These are phyloP conservation scores for Anthonomus grandis DNA, from an alignment of 1,140 invertebrate genomes.

Conservation along the genomic window DNA sequence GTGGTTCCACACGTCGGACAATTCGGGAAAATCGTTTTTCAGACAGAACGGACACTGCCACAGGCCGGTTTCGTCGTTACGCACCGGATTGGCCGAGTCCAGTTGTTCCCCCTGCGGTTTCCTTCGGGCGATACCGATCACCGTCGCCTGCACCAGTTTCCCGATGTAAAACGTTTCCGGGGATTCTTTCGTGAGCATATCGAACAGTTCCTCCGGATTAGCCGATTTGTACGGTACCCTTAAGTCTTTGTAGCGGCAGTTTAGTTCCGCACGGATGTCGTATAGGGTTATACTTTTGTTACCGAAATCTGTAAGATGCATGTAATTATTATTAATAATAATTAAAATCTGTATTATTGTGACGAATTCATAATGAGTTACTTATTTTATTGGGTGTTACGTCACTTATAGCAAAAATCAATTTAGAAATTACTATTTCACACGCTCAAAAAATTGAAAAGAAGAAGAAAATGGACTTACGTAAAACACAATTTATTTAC, in stretches of 20 bases:
- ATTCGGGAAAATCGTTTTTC: constrained; percentile 91
- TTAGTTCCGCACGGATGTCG: constrained; percentile 94
- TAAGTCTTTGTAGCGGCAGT: constrained; percentile 92
- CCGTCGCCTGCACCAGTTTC: constrained; percentile 76
- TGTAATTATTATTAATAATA: too few relatives aligned
- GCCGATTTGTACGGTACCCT: constrained; percentile 76
- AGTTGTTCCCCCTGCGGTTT: constrained; percentile 91
- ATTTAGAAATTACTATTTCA: too few relatives aligned
- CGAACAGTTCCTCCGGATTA: constrained; percentile 84
- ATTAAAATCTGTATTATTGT: too few relatives aligned
- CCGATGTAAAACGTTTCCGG: constrained; percentile 94
- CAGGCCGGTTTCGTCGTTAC: constrained; percentile 88
- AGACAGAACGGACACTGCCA: constrained; percentile 98
- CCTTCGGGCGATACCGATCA: constrained; percentile 73
- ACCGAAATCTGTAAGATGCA: constrained; percentile 66
- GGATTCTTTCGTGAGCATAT: constrained; percentile 94
- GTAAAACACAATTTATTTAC: too few relatives aligned
- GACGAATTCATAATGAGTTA: too few relatives aligned
- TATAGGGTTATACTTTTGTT: constrained; percentile 97
- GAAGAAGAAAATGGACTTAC: too few relatives aligned
- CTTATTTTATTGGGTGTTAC: too few relatives aligned
- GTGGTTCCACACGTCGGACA: constrained; percentile 97
- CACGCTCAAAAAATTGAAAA: too few relatives aligned
- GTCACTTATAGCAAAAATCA: too few relatives aligned
- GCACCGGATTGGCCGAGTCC: constrained; percentile 91